Evolutionary conservation across 37 sponge, comb jelly and placozoan species (phyloP), one percentile per base, ranked within the genome.

Genomic region (Tethya wilhelma): DNA sequence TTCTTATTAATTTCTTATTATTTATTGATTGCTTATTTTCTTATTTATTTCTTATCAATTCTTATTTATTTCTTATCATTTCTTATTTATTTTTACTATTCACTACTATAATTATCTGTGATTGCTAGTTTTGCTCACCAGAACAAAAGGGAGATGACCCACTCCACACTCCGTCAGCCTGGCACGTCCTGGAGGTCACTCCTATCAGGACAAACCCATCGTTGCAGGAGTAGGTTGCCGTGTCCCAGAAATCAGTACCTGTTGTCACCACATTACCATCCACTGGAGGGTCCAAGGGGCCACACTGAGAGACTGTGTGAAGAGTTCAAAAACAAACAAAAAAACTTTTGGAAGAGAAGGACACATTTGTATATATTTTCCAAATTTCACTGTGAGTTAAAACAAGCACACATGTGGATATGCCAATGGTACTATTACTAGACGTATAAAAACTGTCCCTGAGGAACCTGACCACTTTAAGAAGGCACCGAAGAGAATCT

Each of bases 291-390:
- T 26, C 60, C 2, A 74, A 63, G 40, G 4, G 29, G 2, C 84
- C 80, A 74, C 90, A 90, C 60, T 74, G 70, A n/a, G 78, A 78
- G 71, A 64, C 90, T 90, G 65, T 4, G 6, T 23, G 66, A 42
- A 2, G 31, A 45, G 22, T 38, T 38, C 1, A 68, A 59, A 40
- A 37, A 55, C 22, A 46, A 12, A 22, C 32, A 25, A 9, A 67
- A 67, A 8, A 12, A 67, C n/a, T n/a, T n/a, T n/a, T n/a, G n/a
- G n/a, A n/a, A n/a, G n/a, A 67, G 55, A 49, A 49, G 17, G 55
- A n/a, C n/a, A n/a, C n/a, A n/a, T n/a, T n/a, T n/a, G n/a, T n/a
- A n/a, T n/a, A n/a, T n/a, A n/a, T 19, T n/a, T n/a, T n/a, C n/a
- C n/a, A n/a, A n/a, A n/a, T n/a, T 37, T 23, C 8, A 62, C 14